A percentile compares a stretch with the other conserved stretches of the same genome.
Evolutionary conservation across 1,140 invertebrate species (phyloP).

Genomic region (Drosophila hydei): DNA sequence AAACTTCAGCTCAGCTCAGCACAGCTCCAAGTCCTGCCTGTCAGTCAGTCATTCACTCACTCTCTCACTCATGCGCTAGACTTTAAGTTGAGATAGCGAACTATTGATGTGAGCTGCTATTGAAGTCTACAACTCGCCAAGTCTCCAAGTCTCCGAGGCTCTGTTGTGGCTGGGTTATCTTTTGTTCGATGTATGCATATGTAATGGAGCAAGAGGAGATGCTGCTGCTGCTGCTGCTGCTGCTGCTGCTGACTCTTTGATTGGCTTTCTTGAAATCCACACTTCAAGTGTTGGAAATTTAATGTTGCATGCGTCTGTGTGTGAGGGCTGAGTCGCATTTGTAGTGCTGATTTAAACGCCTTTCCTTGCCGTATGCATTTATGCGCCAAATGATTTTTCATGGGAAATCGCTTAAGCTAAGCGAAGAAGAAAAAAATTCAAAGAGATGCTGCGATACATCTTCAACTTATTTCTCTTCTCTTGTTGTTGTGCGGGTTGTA

Average conservation of each 20-base stretch:
- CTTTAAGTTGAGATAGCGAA: conserved; percentile 59
- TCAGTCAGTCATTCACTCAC: conserved; percentile 38
- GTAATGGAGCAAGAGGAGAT: conserved; percentile 26
- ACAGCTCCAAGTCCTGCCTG: conserved; percentile 53
- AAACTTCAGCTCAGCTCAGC: conserved; percentile 22
- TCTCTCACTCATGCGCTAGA: conserved; percentile 53
- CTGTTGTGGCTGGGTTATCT: conserved; percentile 26
- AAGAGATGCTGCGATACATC: conserved; percentile 29
- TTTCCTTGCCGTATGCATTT: conserved; percentile 42
- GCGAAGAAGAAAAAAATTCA: neutral
- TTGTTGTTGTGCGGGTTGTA: conserved; percentile 4
- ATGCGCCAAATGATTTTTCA: conserved; percentile 46
- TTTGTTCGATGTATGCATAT: conserved; percentile 49
- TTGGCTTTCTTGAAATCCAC: conserved; percentile 5
- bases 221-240: conserved; percentile 12
- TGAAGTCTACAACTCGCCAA: neutral
- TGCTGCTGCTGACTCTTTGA: conserved; percentile 8
- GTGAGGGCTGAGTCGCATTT: conserved; percentile 31
- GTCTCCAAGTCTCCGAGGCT: conserved; percentile 3
- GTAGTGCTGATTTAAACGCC: conserved; percentile 34
- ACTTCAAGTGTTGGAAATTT: no score
- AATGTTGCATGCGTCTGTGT: no score
- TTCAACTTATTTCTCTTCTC: conserved; percentile 1
- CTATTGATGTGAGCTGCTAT: conserved; percentile 39
- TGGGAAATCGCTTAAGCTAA: conserved; percentile 53